These are phyloP conservation scores for Oryctolagus cuniculus DNA, from an alignment of 2,113 vertebrate genomes.

Conservation along the genomic window DNA sequence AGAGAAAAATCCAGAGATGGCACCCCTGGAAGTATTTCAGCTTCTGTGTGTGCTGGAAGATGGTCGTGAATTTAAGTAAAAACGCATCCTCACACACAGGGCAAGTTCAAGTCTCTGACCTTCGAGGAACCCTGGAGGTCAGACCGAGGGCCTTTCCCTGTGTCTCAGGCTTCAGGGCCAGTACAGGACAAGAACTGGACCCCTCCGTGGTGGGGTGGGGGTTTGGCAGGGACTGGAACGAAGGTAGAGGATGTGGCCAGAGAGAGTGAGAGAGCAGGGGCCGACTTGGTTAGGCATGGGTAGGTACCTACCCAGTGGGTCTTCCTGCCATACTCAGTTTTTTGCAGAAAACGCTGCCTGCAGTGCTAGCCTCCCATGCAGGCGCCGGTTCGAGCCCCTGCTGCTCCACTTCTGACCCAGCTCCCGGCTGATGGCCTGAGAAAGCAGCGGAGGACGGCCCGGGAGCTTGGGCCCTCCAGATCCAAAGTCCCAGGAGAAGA, in stretches of 20 bases:
- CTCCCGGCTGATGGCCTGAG: too few relatives aligned
- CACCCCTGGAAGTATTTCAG: rapidly evolving
- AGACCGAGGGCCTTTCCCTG: neutral
- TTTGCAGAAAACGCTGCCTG: neutral
- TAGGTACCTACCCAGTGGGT: neutral
- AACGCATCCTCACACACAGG: neutral
- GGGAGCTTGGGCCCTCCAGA: neutral
- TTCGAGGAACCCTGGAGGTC: neutral
- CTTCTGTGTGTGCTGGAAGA: neutral
- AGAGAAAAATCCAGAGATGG: neutral
- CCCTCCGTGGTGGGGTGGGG: too few relatives aligned
- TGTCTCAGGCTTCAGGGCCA: neutral
- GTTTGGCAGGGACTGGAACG: neutral
- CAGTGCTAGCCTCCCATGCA: too few relatives aligned
- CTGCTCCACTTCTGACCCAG: too few relatives aligned
- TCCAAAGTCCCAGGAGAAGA: neutral
- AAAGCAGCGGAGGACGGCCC: neutral
- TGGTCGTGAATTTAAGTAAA: neutral
- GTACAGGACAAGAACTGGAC: neutral
- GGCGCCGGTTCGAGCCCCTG: too few relatives aligned
- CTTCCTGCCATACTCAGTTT: neutral
- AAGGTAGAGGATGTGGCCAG: neutral
- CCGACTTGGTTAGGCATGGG: too few relatives aligned
- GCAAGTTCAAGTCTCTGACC: neutral
- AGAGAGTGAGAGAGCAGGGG: neutral